Evolutionary conservation across 2,888 invertebrate genomes (phyloP).

Genomic region (Tryphoninae sp.): DNA sequence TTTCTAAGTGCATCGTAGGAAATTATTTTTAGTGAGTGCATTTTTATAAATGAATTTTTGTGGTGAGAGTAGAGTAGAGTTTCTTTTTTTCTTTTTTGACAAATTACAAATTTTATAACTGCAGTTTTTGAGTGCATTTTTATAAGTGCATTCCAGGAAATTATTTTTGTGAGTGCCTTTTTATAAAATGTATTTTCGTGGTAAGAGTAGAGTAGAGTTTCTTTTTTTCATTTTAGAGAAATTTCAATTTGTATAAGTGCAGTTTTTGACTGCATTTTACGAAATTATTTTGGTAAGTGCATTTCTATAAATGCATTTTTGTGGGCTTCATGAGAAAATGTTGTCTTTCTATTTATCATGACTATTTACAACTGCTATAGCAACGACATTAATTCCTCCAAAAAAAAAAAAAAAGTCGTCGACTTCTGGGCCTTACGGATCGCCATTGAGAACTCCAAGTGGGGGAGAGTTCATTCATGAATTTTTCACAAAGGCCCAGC

Average conservation of each 20-base stretch:
- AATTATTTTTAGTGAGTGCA: not conserved
- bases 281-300: no score
- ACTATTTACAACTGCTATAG: no score
- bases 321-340: not conserved
- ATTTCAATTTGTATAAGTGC: not conserved
- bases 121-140: not conserved
- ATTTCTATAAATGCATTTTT: not conserved
- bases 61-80: not conserved
- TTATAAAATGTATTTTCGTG: not conserved
- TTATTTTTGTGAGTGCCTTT: not conserved
- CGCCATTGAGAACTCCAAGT: slow-evolving; percentile 36
- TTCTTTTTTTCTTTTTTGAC: no score
- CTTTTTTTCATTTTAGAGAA: no score
- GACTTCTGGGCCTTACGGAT: not conserved
- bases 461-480: slow-evolving; percentile 75
- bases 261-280: not conserved
- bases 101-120: not conserved
- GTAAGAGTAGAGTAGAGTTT: not conserved
- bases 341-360: no score
- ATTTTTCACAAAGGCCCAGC: slow-evolving; percentile 69
- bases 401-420: slow-evolving; percentile 5
- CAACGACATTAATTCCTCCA: no score
- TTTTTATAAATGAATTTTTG: not conserved
- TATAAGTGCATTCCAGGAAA: not conserved
- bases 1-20: not conserved